Base-by-base conservation (phyloP, 1,140 invertebrate genomes). In the Lutraria rhynchaena region DNA sequence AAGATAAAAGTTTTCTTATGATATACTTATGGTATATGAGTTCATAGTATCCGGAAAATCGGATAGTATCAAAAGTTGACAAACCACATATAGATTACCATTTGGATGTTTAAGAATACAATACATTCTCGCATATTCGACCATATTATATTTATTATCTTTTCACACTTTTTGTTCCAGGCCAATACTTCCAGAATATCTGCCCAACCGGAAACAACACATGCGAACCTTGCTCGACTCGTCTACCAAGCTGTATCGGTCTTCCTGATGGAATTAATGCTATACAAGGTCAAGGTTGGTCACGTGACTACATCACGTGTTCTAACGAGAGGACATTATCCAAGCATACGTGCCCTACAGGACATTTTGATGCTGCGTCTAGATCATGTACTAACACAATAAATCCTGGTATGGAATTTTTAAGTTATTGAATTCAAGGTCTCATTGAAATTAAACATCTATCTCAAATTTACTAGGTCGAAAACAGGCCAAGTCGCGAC, bases 121-220 rank as follows among this genome's bases (percentile, higher is more conserved):
- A n/a, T n/a, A n/a, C n/a, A n/a, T n/a, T n/a, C n/a, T n/a, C n/a
- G n/a, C n/a, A n/a, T n/a, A n/a, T n/a, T n/a, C n/a, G n/a, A n/a
- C n/a, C n/a, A n/a, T n/a, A n/a, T n/a, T n/a, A n/a, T n/a, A n/a
- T n/a, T n/a, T n/a, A n/a, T n/a, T n/a, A n/a, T n/a, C n/a, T n/a
- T n/a, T n/a, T n/a, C n/a, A n/a, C n/a, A 27, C 49, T 69, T 69
- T 22, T 15, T 31, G 1, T 69, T 69, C 13, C 29, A 78, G 75
- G 75, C 19, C 19, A 57, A 55, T 78, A 78, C 29, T 58, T 69
- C 33, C 75, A 78, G 41, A 78, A 78, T 24, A 24, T 69, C 3
- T 78, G 75, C 19, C 46, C 35, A 1, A 49, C 37, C 3, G 75
- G 75, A 11, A 78, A 78, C 33, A 27, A 13, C 11, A 67, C 75